Percentiles rank a stretch among this genome's conserved stretches.
Evolutionary conservation across 2,888 invertebrate species (phyloP).

Genomic region (Hoplodrina blanda): DNA sequence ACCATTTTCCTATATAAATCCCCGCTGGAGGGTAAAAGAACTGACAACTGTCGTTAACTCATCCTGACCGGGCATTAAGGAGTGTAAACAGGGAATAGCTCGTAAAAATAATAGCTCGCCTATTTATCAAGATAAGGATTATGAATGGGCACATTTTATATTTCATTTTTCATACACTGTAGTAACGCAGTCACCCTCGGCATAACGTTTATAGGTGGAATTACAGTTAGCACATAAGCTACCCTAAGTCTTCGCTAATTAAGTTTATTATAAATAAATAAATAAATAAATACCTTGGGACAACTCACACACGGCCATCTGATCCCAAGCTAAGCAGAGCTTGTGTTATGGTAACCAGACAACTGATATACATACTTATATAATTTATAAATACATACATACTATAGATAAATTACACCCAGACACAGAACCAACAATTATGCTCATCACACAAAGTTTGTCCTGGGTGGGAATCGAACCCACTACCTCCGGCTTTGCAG

Average conservation of each 20-base stretch:
- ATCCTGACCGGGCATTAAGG: conserved; percentile 82
- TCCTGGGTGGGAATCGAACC: too few species aligned
- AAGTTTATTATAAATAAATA: too few species aligned
- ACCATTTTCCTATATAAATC: conserved; percentile 78
- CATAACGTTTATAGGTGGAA: neutral
- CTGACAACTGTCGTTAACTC: conserved; percentile 89
- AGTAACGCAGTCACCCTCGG: conserved; percentile 4
- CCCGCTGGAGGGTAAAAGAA: conserved; percentile 81
- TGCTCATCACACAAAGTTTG: too few species aligned
- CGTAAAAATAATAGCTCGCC: conserved; percentile 80
- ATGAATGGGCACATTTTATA: conserved; percentile 58
- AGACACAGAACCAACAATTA: too few species aligned
- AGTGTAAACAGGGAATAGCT: conserved; percentile 84
- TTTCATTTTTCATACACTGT: conserved; percentile 49
- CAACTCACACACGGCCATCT: too few species aligned
- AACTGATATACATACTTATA: too few species aligned
- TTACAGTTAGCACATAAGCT: neutral
- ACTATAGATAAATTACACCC: too few species aligned
- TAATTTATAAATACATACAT: too few species aligned
- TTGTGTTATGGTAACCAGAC: too few species aligned
- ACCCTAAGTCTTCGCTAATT: neutral
- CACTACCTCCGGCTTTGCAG: too few species aligned
- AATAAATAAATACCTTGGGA: too few species aligned
- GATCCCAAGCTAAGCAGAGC: too few species aligned
- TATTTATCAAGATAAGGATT: conserved; percentile 71